Percentiles rank a stretch among this genome's conserved stretches.
phyloP scores from a whole-genome alignment of 2,113 vertebrate genomes.

The Asarcornis scutulata region DNA sequence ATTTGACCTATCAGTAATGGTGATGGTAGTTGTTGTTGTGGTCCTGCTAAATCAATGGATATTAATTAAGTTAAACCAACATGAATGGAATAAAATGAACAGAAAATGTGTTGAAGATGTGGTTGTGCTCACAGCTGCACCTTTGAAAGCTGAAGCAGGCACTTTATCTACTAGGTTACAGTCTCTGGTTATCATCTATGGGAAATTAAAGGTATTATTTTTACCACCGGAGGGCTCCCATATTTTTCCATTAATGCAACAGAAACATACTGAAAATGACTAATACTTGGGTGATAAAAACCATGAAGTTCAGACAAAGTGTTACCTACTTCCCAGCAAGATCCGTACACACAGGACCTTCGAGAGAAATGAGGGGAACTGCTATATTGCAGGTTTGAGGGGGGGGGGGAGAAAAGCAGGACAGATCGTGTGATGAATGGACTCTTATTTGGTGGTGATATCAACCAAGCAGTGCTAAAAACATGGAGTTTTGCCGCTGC shows the following conservation, averaged over 20 bases:
- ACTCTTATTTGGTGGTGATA: neutral
- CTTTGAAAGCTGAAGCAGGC: constrained; percentile 28
- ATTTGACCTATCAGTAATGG: neutral
- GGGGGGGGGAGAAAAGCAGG: neutral
- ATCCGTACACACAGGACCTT: neutral
- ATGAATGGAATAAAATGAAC: neutral
- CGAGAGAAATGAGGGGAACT: neutral
- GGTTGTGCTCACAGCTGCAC: neutral
- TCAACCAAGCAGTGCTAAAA: neutral
- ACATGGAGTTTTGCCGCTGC: neutral
- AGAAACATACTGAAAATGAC: constrained; percentile 49
- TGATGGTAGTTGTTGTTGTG: neutral
- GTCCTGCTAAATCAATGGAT: neutral
- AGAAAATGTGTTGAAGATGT: neutral
- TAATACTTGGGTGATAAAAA: neutral
- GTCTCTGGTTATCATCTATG: constrained; percentile 23
- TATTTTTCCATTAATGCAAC: constrained; percentile 57
- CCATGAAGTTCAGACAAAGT: constrained; percentile 6
- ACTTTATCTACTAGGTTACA: constrained; percentile 35
- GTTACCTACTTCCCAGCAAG: neutral
- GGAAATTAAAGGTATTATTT: constrained; percentile 61
- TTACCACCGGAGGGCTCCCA: constrained; percentile 44
- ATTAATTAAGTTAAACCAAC: neutral
- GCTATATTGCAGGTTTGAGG: neutral
- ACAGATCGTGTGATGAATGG: neutral